Percentiles rank a stretch among this genome's conserved stretches.
Evolutionary conservation across 1,140 invertebrate species (phyloP).

Genomic region (Bombus waltoni): DNA sequence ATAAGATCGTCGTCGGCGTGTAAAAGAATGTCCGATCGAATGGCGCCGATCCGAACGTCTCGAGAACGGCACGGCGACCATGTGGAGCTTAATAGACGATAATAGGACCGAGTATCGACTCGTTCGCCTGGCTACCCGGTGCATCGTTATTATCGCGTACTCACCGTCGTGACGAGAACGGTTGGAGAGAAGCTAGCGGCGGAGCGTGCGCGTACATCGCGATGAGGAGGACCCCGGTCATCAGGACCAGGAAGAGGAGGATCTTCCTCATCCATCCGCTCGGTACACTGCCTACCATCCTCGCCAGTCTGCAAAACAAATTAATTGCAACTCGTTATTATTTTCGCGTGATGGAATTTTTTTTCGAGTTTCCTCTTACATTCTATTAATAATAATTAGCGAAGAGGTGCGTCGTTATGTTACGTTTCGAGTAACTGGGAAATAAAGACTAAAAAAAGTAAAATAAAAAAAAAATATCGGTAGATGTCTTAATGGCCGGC

Average conservation of each 20-base stretch:
- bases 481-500: too few species aligned
- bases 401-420: too few species aligned
- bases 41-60: conserved; percentile 6
- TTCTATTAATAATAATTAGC: background rate
- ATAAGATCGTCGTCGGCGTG: background rate
- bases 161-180: conserved; percentile 79
- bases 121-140: background rate
- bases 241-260: conserved; percentile 82
- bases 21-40: background rate
- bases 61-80: background rate
- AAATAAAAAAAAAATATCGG: too few species aligned
- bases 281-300: conserved; percentile 80
- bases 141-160: conserved; percentile 19
- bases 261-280: conserved; percentile 82
- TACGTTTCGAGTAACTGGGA: too few species aligned
- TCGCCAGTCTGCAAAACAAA: conserved; percentile 72
- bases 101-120: conserved; percentile 9
- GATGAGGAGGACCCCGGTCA: conserved; percentile 82
- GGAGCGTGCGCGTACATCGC: conserved; percentile 83
- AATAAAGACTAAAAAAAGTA: too few species aligned
- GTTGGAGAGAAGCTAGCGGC: conserved; percentile 78
- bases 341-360: background rate
- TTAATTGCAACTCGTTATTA: background rate
- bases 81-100: conserved; percentile 10
- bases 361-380: background rate